phyloP scores from a whole-genome alignment of 2,113 vertebrate species.

The Myiagra hebetior region DNA sequence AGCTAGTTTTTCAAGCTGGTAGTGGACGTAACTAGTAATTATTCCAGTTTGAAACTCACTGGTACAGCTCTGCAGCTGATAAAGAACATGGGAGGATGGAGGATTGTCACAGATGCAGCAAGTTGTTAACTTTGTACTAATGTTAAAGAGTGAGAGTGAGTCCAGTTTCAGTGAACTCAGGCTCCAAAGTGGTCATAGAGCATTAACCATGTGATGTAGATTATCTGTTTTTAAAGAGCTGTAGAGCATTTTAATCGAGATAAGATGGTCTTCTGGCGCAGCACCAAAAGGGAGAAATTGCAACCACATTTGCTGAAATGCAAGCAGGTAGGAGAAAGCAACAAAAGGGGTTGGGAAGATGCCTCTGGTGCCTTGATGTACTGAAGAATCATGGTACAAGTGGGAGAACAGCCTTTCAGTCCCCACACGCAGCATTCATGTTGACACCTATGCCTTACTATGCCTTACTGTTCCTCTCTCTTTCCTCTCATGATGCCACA shows the following conservation, averaged over 20 bases:
- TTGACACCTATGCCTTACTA: neutral
- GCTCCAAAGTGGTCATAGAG: neutral
- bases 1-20: neutral
- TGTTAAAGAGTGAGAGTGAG: neutral
- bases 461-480: neutral
- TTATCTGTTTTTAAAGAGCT: slow-evolving; percentile 14
- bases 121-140: neutral
- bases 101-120: neutral
- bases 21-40: neutral
- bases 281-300: slow-evolving; percentile 15
- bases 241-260: neutral
- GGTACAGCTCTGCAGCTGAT: neutral
- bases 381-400: neutral
- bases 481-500: neutral
- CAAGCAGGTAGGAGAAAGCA: slow-evolving; percentile 24
- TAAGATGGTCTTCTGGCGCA: slow-evolving; percentile 44
- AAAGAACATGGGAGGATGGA: neutral
- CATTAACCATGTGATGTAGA: neutral
- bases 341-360: neutral
- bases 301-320: slow-evolving; percentile 18
- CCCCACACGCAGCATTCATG: neutral
- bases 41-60: neutral
- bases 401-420: neutral
- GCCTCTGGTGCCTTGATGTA: neutral
- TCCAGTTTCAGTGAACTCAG: neutral